Evolutionary conservation across 2,113 vertebrate genomes (phyloP).

Genomic region (Aleadryas rufinucha): DNA sequence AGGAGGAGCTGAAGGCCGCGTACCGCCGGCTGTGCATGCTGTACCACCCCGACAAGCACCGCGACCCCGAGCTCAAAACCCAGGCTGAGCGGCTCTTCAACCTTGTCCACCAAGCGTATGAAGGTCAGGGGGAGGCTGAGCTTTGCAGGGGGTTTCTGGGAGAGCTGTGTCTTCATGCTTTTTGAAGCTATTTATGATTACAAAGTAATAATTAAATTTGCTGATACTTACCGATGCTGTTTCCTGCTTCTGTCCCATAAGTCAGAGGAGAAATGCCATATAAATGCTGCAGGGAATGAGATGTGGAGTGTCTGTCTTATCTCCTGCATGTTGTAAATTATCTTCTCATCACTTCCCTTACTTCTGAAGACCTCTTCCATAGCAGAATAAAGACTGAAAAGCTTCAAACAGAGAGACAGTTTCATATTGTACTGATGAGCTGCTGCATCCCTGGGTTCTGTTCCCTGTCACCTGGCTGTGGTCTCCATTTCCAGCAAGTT

Average conservation of each 20-base stretch:
- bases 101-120: conserved; percentile 94
- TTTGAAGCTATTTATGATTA: not conserved
- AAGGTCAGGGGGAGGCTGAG: conserved; percentile 78
- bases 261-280: not conserved
- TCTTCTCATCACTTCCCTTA: not conserved
- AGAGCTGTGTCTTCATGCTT: not conserved
- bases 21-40: conserved; percentile 96
- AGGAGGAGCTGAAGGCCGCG: conserved; percentile 92
- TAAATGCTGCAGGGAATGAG: not conserved
- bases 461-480: not conserved
- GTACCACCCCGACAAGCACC: conserved; percentile 98
- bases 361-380: not conserved
- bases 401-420: not conserved
- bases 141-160: not conserved
- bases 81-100: conserved; percentile 95
- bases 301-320: not conserved
- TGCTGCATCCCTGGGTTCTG: not conserved
- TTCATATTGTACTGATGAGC: not conserved
- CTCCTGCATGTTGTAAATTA: not conserved
- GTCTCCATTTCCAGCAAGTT: not conserved
- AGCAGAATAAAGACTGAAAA: not conserved
- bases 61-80: conserved; percentile 90
- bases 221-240: not conserved
- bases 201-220: not conserved
- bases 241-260: not conserved